Evolutionary conservation across 2,797 vertebrate genomes (phyloP), one percentile per base, ranked within the genome.

Genomic region (Nasua narica): DNA sequence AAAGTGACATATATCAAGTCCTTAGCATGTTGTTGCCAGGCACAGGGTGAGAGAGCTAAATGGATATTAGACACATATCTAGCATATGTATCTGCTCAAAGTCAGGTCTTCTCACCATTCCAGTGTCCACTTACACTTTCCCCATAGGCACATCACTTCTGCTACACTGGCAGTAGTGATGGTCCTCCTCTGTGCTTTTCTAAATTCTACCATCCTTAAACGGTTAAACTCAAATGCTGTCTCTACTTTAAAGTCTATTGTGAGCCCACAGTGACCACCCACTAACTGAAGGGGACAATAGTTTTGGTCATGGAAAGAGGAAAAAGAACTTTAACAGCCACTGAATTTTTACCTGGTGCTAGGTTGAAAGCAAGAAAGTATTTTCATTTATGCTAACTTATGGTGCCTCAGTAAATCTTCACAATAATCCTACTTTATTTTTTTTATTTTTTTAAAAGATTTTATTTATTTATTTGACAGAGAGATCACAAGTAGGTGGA

Each of bases 71-170:
- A 3, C 70, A 40, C 2, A 7, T 27, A 15, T 54, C 9, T 11
- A 25, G 14, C 27, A 48, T 10, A 52, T 0, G 1, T 10, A 16
- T 52, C 6, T 52, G 2, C 0, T 89, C 23, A n/a, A 19, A 29
- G 15, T 27, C 14, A 19, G 32, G 40, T 56, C 25, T 67, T 46
- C 10, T 15, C 18, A 56, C 14, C 1, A 0, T 23, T 72, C 21
- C 5, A 23, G 19, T 37, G 65, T 74, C 14, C 29, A 6, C 3
- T 37, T 37, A 37, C 7, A 27, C 3, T 35, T 35, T 0, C 18
- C 9, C 21, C 32, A 16, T 21, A 3, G 3, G 7, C 21, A 60
- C 32, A 37, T n/a, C 13, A 11, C 32, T 89, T 52, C 23, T n/a
- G 37, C n/a, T 48, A 5, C 19, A 16, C 2, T 62, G 19, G 23